These are phyloP conservation scores for Leptinotarsa rubiginosa DNA, from an alignment of 2,888 invertebrate species.

Conservation along the genomic window DNA sequence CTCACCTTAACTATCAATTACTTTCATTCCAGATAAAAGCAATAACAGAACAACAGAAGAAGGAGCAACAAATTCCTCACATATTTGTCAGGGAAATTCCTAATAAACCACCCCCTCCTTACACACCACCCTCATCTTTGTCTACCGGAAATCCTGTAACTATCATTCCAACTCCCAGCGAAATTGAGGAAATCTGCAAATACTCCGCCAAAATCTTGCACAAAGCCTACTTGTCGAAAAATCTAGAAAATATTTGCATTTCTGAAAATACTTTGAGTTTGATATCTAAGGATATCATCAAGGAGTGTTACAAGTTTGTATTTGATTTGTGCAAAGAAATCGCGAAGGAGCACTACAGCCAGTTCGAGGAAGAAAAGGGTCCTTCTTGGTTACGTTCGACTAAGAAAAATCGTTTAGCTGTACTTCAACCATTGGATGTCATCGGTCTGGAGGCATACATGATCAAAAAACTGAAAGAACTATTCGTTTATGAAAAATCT, in stretches of 20 bases:
- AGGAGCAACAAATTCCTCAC: slow-evolving; percentile 69
- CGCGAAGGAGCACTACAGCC: slow-evolving; percentile 68
- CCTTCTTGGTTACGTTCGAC: slow-evolving; percentile 69
- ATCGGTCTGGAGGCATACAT: slow-evolving; percentile 68
- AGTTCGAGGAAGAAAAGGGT: slow-evolving; percentile 64
- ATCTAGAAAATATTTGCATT: slow-evolving; percentile 57
- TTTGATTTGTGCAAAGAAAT: slow-evolving; percentile 75
- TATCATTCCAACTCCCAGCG: slow-evolving; percentile 66
- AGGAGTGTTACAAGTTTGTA: slow-evolving; percentile 71
- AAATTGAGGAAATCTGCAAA: slow-evolving; percentile 66
- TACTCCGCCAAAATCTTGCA: slow-evolving; percentile 67
- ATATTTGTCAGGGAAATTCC: slow-evolving; percentile 76
- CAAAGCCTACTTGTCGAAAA: slow-evolving; percentile 62
- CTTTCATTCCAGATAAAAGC: slow-evolving; percentile 70
- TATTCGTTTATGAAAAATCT: slow-evolving; percentile 69
- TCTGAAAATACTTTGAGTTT: slow-evolving; percentile 58
- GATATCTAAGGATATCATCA: slow-evolving; percentile 60
- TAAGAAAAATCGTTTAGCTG: slow-evolving; percentile 61
- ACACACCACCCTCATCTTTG: slow-evolving; percentile 72
- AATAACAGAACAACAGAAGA: slow-evolving; percentile 67
- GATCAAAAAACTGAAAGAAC: slow-evolving; percentile 68
- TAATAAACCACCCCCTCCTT: slow-evolving; percentile 82
- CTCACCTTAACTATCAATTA: neutral
- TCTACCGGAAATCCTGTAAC: slow-evolving; percentile 54
- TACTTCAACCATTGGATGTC: slow-evolving; percentile 67